Evolutionary conservation across 2,797 vertebrate species (phyloP).

Genomic region (Argya squamiceps): DNA sequence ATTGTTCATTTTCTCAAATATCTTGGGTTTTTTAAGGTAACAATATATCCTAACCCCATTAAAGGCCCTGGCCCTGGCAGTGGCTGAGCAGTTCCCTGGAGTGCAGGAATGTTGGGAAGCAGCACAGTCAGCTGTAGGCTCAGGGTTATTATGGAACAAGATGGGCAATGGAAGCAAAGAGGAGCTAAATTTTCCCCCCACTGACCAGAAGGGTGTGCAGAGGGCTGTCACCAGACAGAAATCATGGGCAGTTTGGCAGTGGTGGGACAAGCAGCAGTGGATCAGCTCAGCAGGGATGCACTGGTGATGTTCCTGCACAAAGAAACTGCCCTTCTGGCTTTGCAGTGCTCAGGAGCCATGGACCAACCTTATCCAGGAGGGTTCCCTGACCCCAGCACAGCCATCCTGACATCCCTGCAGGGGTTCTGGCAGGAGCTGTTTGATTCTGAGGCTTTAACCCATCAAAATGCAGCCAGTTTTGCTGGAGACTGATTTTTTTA

Average conservation of each 20-base stretch:
- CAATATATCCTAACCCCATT: not conserved
- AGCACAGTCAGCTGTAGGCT: rapidly evolving
- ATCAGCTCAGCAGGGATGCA: not conserved
- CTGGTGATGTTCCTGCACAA: not conserved
- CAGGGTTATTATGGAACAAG: not conserved
- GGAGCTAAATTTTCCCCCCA: not conserved
- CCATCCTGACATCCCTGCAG: not conserved
- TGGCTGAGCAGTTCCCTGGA: not conserved
- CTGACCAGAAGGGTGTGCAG: no score
- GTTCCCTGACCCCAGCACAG: not conserved
- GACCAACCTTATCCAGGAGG: not conserved
- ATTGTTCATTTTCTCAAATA: not conserved
- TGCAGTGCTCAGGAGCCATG: not conserved
- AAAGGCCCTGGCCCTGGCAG: not conserved
- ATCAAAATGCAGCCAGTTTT: not conserved
- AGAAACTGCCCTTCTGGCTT: not conserved
- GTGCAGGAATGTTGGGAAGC: not conserved
- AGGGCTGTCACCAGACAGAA: no score
- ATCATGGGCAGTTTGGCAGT: not conserved
- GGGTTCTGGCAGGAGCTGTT: not conserved
- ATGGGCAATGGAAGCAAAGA: not conserved
- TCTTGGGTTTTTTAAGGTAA: not conserved
- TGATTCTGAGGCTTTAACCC: not conserved
- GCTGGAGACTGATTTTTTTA: not conserved
- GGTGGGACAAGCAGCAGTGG: not conserved